Conservation (phyloP, 2,888 invertebrate species). For the Acrobasis repandana region DNA sequence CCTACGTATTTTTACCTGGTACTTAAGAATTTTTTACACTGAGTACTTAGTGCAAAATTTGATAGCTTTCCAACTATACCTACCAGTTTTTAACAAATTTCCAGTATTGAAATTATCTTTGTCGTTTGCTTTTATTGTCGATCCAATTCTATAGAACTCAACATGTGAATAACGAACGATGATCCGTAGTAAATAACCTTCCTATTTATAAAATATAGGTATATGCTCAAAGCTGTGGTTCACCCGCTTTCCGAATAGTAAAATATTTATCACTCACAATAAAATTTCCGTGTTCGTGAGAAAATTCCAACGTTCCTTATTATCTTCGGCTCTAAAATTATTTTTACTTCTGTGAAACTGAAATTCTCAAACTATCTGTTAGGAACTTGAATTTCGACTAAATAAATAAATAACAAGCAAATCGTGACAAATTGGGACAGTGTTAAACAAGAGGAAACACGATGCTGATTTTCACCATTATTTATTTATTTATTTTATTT, state of each 20-base stretch:
- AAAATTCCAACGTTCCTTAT: conserved; percentile 42
- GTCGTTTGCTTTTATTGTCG: too few species aligned
- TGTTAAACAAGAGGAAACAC: too few species aligned
- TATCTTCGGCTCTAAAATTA: conserved; percentile 18
- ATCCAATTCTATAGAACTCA: neutral
- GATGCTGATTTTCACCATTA: too few species aligned
- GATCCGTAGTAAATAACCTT: neutral
- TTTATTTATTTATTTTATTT: too few species aligned
- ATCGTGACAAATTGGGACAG: too few species aligned
- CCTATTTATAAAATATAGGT: conserved; percentile 13
- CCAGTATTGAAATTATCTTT: too few species aligned
- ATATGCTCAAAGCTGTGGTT: conserved; percentile 8
- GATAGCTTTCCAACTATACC: too few species aligned
- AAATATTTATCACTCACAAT: conserved; percentile 33
- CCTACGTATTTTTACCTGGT: too few species aligned
- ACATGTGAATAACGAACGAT: neutral
- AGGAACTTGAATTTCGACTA: neutral
- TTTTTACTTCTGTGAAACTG: conserved; percentile 14
- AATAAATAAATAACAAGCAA: neutral
- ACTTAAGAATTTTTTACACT: too few species aligned
- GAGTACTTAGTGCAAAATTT: too few species aligned
- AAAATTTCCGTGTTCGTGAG: conserved; percentile 54
- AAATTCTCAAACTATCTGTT: conserved; percentile 7
- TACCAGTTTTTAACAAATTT: too few species aligned
- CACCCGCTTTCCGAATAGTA: conserved; percentile 17